Conservation (phyloP, 2,888 invertebrate genomes). For the Darwinula stevensoni region DNA sequence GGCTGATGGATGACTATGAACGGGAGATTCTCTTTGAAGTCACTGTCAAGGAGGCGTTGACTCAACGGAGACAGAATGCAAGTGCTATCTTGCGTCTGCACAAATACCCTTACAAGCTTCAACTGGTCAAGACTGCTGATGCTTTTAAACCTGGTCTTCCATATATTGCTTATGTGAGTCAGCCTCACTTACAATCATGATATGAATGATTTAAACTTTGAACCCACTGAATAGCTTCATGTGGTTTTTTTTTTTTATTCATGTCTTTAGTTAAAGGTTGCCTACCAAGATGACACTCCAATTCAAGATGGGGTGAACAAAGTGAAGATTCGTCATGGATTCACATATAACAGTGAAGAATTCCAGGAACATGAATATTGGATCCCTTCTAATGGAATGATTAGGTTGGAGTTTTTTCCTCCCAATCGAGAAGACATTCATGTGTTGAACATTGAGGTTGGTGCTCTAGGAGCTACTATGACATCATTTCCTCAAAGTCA, state of each 20-base stretch:
- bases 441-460: slow-evolving; percentile 38
- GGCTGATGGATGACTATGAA: slow-evolving; percentile 45
- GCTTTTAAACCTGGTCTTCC: slow-evolving; percentile 66
- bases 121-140: slow-evolving; percentile 45
- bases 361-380: slow-evolving; percentile 22
- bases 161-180: slow-evolving; percentile 45
- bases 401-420: slow-evolving; percentile 28
- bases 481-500: background rate
- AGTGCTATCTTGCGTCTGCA: slow-evolving; percentile 40
- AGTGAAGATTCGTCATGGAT: slow-evolving; percentile 28
- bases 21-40: slow-evolving; percentile 57
- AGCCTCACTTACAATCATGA: too few relatives aligned
- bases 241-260: slow-evolving; percentile 1
- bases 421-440: slow-evolving; percentile 27
- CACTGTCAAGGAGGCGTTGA: slow-evolving; percentile 62
- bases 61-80: slow-evolving; percentile 50
- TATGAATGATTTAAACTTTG: too few relatives aligned
- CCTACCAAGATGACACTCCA: slow-evolving; percentile 35
- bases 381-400: slow-evolving; percentile 30
- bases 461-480: slow-evolving; percentile 4
- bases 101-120: slow-evolving; percentile 40
- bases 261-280: slow-evolving; percentile 28
- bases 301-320: slow-evolving; percentile 26
- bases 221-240: background rate
- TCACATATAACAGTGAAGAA: slow-evolving; percentile 25